These are phyloP conservation scores for Caenorhabditis virilis DNA, from an alignment of 2,888 invertebrate genomes.

Conservation along the genomic window DNA sequence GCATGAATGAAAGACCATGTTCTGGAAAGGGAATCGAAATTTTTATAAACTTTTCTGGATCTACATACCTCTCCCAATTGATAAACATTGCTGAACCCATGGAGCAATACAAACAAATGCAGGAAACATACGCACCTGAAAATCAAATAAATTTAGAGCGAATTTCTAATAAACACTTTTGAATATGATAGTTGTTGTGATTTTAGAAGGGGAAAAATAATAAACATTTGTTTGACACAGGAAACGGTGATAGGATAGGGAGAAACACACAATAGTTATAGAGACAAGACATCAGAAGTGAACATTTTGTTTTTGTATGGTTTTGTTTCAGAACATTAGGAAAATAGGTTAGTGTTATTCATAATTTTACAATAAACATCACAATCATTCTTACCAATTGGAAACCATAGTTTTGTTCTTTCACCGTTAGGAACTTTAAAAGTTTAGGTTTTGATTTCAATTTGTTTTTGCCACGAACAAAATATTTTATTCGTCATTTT, in stretches of 20 bases:
- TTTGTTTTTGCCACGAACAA: background rate
- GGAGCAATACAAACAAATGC: slow-evolving; percentile 68
- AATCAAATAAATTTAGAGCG: too few relatives aligned
- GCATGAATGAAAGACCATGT: slow-evolving; percentile 69
- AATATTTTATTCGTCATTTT: too few relatives aligned
- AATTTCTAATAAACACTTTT: too few relatives aligned
- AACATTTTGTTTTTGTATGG: too few relatives aligned
- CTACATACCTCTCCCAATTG: slow-evolving; percentile 62
- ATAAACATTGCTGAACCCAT: slow-evolving; percentile 69
- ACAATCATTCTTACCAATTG: slow-evolving; percentile 40
- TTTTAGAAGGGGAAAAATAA: background rate
- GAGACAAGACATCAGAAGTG: too few relatives aligned
- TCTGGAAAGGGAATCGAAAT: slow-evolving; percentile 21
- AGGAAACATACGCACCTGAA: slow-evolving; percentile 67
- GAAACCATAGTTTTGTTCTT: slow-evolving; percentile 43
- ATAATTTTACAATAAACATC: background rate
- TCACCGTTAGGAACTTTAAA: slow-evolving; percentile 43
- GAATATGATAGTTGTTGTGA: too few relatives aligned
- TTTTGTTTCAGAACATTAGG: background rate
- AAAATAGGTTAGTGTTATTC: too few relatives aligned
- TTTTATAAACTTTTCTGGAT: background rate
- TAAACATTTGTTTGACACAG: too few relatives aligned
- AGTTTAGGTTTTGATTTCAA: slow-evolving; percentile 1
- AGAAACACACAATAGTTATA: background rate
- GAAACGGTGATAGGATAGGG: background rate